Percentiles rank a stretch among this genome's conserved stretches.
phyloP scores from a whole-genome alignment of 2,888 invertebrate species.

The Eristalis pertinax region DNA sequence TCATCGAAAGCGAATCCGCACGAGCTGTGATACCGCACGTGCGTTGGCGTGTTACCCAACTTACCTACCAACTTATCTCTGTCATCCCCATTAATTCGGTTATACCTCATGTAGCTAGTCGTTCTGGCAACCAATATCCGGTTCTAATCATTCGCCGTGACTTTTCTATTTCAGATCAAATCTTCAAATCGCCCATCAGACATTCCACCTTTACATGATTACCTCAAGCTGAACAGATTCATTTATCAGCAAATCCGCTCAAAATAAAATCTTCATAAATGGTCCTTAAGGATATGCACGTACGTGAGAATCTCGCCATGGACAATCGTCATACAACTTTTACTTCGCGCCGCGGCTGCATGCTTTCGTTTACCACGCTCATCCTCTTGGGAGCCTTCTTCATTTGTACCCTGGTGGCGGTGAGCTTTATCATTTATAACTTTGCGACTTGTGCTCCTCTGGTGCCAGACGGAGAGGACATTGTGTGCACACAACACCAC shows the following conservation, averaged over 20 bases:
- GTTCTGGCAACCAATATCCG: background rate
- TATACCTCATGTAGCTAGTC: background rate
- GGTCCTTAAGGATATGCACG: slow-evolving; percentile 79
- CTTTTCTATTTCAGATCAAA: slow-evolving; percentile 40
- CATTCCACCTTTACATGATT: slow-evolving; percentile 51
- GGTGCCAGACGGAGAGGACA: slow-evolving; percentile 75
- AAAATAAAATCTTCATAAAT: slow-evolving; percentile 69
- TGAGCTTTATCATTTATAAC: slow-evolving; percentile 89
- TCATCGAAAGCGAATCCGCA: too few species aligned
- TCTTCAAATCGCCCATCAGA: background rate
- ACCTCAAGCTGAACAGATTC: slow-evolving; percentile 23
- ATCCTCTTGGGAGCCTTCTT: slow-evolving; percentile 85
- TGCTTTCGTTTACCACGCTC: slow-evolving; percentile 85
- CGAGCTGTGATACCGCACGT: too few species aligned
- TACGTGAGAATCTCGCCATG: slow-evolving; percentile 74
- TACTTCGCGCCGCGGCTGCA: slow-evolving; percentile 82
- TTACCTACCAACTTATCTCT: background rate
- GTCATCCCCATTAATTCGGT: background rate
- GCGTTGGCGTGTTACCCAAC: too few species aligned
- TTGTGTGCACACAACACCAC: slow-evolving; percentile 77
- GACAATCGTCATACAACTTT: slow-evolving; percentile 75
- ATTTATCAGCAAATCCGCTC: slow-evolving; percentile 35
- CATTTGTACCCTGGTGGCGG: slow-evolving; percentile 85
- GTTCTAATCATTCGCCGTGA: background rate
- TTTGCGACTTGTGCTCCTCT: slow-evolving; percentile 86